Percentiles rank a stretch among this genome's conserved stretches.
Evolutionary conservation across 2,797 vertebrate genomes (phyloP).

Genomic region (Scolopax bukidnonensis): DNA sequence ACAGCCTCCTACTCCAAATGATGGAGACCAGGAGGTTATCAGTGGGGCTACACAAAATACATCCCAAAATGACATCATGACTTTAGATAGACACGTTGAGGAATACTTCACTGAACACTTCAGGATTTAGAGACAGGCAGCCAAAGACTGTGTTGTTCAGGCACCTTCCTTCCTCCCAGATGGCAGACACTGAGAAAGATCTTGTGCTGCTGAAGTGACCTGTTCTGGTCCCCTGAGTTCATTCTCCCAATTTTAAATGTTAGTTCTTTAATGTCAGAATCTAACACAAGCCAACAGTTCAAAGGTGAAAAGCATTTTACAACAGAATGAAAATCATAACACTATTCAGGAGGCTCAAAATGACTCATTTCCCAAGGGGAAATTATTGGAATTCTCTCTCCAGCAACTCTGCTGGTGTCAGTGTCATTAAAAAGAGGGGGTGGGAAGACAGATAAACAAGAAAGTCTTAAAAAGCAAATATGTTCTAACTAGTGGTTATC

Average conservation of each 20-base stretch:
- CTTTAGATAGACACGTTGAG: rapidly evolving
- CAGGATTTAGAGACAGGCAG: not conserved
- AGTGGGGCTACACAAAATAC: not conserved
- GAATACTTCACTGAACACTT: rapidly evolving
- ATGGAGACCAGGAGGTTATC: not conserved
- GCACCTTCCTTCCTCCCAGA: not conserved
- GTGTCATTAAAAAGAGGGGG: conserved; percentile 35
- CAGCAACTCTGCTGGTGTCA: conserved; percentile 13
- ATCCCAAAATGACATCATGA: not conserved
- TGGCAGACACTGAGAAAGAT: not conserved
- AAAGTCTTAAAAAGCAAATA: conserved; percentile 51
- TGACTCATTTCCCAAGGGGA: conserved; percentile 21
- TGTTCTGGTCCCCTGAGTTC: not conserved
- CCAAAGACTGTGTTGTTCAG: rapidly evolving
- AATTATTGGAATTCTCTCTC: conserved; percentile 18
- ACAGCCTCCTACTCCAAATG: not conserved
- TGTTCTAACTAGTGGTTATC: conserved; percentile 55
- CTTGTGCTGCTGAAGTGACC: not conserved
- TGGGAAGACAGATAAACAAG: conserved; percentile 57
- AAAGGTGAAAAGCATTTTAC: conserved; percentile 54
- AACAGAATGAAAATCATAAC: conserved; percentile 19
- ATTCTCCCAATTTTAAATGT: not conserved
- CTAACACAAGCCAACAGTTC: not conserved
- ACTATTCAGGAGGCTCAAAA: conserved; percentile 19
- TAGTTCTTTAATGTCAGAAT: not conserved